Percentiles rank a stretch among this genome's conserved stretches.
phyloP scores from a whole-genome alignment of 1,140 invertebrate species.

The Drosophila bifasciata region DNA sequence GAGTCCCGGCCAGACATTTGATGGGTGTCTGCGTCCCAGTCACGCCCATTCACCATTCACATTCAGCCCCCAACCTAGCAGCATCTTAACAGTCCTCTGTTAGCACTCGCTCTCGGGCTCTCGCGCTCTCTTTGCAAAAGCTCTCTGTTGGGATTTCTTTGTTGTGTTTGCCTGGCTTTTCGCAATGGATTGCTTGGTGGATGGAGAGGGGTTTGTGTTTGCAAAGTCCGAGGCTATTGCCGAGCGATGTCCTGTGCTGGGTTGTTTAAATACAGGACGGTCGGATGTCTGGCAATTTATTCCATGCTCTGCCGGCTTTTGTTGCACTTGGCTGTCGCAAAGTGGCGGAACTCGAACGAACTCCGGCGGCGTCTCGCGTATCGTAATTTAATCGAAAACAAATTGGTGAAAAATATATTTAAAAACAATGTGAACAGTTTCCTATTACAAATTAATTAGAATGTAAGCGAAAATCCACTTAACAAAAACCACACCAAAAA shows the following conservation, averaged over 20 bases:
- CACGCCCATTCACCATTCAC: too few species aligned
- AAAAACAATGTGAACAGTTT: constrained; percentile 32
- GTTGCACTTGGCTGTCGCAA: constrained; percentile 53
- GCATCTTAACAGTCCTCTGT: constrained; percentile 30
- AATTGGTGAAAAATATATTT: neutral
- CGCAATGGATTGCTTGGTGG: constrained; percentile 30
- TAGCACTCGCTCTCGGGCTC: constrained; percentile 1
- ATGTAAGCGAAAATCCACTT: constrained; percentile 7
- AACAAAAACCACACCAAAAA: neutral
- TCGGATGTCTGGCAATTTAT: constrained; percentile 76
- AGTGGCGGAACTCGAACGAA: constrained; percentile 26
- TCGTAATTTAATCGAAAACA: constrained; percentile 6
- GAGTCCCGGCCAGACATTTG: neutral
- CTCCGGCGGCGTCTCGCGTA: constrained; percentile 38
- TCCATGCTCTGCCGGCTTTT: constrained; percentile 80
- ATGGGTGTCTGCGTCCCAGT: too few species aligned
- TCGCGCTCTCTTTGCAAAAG: constrained; percentile 51
- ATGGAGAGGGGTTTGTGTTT: constrained; percentile 43
- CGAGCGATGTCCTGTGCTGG: constrained; percentile 46
- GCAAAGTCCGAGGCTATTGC: constrained; percentile 50
- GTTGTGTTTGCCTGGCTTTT: constrained; percentile 22
- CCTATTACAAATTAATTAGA: constrained; percentile 1
- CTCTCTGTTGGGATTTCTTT: constrained; percentile 35
- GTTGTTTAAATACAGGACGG: constrained; percentile 75
- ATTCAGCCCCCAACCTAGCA: too few species aligned